phyloP scores from a whole-genome alignment of 2,113 vertebrate genomes.

The Leucosticte australis region DNA sequence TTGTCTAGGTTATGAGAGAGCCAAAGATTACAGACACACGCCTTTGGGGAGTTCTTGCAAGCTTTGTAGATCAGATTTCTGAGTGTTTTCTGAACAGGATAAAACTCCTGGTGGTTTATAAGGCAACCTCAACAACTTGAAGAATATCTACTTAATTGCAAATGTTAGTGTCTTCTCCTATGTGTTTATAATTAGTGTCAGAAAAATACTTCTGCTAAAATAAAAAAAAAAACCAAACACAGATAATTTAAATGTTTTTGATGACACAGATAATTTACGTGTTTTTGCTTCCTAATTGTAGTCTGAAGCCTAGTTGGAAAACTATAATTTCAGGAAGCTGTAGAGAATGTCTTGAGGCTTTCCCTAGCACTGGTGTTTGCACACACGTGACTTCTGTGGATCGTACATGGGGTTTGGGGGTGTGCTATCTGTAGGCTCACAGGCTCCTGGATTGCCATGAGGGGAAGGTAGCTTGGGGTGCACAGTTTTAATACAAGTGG shows the following conservation, averaged over 20 bases:
- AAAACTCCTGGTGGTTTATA: not conserved
- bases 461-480: not conserved
- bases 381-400: not conserved
- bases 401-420: rapidly evolving
- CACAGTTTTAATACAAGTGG: not conserved
- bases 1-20: not conserved
- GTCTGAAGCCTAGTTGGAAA: not conserved
- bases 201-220: not conserved
- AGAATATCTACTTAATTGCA: not conserved
- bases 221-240: not conserved
- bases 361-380: not conserved
- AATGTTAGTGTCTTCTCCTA: not conserved
- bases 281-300: not conserved
- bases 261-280: not conserved
- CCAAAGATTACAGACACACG: not conserved
- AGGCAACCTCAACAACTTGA: not conserved
- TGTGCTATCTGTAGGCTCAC: not conserved
- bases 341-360: not conserved
- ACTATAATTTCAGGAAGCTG: not conserved
- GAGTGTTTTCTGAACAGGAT: not conserved
- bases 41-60: not conserved
- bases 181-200: not conserved
- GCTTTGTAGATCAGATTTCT: constrained; percentile 6
- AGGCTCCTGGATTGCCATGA: not conserved
- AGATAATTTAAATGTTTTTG: not conserved